Conservation (phyloP, 2,113 vertebrate species). For the Pedionomus torquatus region DNA sequence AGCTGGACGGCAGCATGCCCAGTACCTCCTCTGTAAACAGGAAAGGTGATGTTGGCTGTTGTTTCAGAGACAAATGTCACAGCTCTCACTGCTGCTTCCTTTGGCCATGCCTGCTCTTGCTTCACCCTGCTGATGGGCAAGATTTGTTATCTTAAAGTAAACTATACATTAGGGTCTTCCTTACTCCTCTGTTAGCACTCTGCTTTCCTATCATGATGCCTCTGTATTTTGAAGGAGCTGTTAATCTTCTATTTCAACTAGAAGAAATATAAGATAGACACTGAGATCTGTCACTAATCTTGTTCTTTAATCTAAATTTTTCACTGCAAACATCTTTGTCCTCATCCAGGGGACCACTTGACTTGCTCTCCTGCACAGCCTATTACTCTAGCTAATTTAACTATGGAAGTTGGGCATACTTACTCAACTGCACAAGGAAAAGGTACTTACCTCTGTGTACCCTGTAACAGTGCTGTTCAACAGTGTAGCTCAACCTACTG, state of each 20-base stretch:
- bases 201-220: neutral
- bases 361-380: neutral
- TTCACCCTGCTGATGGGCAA: neutral
- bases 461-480: neutral
- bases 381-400: neutral
- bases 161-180: neutral
- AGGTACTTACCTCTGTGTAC: accelerated
- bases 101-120: neutral
- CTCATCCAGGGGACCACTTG: neutral
- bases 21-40: neutral
- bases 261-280: neutral
- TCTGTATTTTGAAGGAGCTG: neutral
- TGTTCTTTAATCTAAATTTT: neutral
- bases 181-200: neutral
- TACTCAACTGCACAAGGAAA: neutral
- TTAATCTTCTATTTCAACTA: neutral
- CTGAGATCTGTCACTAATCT: neutral
- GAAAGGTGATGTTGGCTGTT: neutral
- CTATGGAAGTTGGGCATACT: neutral
- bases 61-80: neutral
- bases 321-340: neutral
- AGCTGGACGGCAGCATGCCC: neutral
- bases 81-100: neutral
- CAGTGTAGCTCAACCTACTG: neutral
- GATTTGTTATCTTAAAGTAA: neutral